These are phyloP conservation scores for Dinoponera quadriceps DNA, from an alignment of 1,140 invertebrate genomes.

Conservation along the genomic window DNA sequence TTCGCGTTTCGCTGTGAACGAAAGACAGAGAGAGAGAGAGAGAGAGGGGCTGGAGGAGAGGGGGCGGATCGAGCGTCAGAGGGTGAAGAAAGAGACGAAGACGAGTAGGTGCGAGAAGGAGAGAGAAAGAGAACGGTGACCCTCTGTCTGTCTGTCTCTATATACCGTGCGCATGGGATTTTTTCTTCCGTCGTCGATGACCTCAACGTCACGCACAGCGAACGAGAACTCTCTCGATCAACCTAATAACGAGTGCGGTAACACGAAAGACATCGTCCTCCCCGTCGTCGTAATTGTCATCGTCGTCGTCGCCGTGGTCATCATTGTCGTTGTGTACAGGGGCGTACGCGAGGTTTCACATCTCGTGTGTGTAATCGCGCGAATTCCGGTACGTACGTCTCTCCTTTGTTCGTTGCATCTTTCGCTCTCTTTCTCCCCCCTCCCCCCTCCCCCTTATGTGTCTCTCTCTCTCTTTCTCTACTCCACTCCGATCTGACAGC, in stretches of 20 bases:
- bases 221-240: background rate
- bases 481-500: conserved; percentile 65
- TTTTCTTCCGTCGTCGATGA: conserved; percentile 57
- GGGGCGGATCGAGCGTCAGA: conserved; percentile 49
- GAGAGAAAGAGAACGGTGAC: background rate
- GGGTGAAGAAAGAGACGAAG: conserved; percentile 56
- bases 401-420: conserved; percentile 68
- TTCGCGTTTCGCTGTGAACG: conserved; percentile 47
- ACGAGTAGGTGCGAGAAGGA: no score
- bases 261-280: conserved; percentile 10
- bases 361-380: conserved; percentile 30
- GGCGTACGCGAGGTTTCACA: background rate
- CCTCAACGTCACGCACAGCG: conserved; percentile 43
- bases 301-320: conserved; percentile 5
- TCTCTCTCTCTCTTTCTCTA: background rate
- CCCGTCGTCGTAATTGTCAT: background rate
- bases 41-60: background rate
- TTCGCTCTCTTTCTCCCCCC: conserved; percentile 15
- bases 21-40: conserved; percentile 37
- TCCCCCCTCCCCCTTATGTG: background rate
- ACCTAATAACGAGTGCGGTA: no score
- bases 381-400: conserved; percentile 59
- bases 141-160: conserved; percentile 12
- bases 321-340: background rate
- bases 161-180: background rate